phyloP scores from a whole-genome alignment of 2,797 vertebrate genomes.

The Phoxinus dragarum region DNA sequence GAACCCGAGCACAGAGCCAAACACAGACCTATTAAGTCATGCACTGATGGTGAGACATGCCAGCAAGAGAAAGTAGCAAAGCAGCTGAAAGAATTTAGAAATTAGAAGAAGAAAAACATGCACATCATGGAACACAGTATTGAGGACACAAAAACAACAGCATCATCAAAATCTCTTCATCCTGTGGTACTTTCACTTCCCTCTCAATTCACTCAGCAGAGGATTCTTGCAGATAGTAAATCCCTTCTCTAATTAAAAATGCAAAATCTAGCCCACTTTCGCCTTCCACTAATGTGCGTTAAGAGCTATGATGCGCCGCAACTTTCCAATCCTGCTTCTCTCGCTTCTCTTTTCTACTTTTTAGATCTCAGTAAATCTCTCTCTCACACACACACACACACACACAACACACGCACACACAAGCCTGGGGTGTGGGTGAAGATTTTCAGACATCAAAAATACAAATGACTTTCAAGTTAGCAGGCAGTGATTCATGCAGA shows the following conservation, averaged over 20 bases:
- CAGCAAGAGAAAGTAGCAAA: background rate
- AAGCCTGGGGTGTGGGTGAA: constrained; percentile 30
- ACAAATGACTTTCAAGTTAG: constrained; percentile 21
- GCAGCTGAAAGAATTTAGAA: background rate
- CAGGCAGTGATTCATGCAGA: constrained; percentile 19
- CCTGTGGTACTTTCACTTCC: constrained; percentile 27
- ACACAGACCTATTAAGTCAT: background rate
- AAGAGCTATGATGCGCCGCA: constrained; percentile 43
- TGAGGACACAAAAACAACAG: constrained; percentile 34
- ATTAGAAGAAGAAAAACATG: background rate
- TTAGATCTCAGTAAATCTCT: constrained; percentile 20
- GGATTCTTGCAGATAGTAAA: constrained; percentile 48
- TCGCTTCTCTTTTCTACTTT: constrained; percentile 47
- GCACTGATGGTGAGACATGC: constrained; percentile 11
- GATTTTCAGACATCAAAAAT: constrained; percentile 27
- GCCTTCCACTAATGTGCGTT: constrained; percentile 47
- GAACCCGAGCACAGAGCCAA: constrained; percentile 46
- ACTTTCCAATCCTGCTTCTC: constrained; percentile 41
- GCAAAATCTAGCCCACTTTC: constrained; percentile 60
- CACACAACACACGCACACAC: background rate
- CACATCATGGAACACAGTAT: background rate
- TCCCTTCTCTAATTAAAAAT: constrained; percentile 63
- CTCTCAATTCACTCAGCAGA: constrained; percentile 21
- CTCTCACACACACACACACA: background rate
- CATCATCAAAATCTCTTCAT: constrained; percentile 47